Base-by-base conservation (phyloP, 2,113 vertebrate genomes). In the Epinephelus lanceolatus region DNA sequence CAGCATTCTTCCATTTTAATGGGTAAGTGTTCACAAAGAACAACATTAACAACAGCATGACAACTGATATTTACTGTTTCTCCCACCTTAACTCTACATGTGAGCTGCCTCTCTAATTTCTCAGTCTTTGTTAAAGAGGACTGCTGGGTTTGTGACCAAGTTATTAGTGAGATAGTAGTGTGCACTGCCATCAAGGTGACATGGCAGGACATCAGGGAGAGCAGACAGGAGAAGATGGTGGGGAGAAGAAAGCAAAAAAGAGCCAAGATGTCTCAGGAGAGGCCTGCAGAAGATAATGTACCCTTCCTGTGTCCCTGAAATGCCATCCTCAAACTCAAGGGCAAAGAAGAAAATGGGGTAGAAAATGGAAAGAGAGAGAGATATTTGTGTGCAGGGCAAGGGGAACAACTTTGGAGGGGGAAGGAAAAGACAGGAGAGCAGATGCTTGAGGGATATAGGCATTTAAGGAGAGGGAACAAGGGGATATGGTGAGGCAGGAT, bases 231-330 rank as follows among this genome's bases (percentile, higher is more conserved):
- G 25, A 66, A 51, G 59, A 47, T 55, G 76, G 47, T 14, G 30
- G 13, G 37, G 49, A 82, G 52, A 51, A 84, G 77, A 76, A 87
- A 80, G 81, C 52, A 53, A 45, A 74, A 63, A 61, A 45, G 68
- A 76, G 47, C 2, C 4, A n/a, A 56, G 13, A 37, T 67, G 55
- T 87, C 89, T 87, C 87, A 0, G 62, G 87, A 89, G 91, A 85
- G 51, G 47, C 53, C 10, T 1, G 65, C 57, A 55, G 67, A 40
- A 88, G 82, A 85, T 81, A 65, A 71, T 81, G 77, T 85, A 86
- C 62, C 88, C 83, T 86, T 55, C 68, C 81, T 65, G 30, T 89
- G 89, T 75, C 80, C 81, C 86, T 76, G 86, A 87, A 88, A 91
- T 71, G 80, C 85, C 80, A 77, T 62, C 67, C 56, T 85, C 63